These are phyloP conservation scores for Oxyura jamaicensis DNA, from an alignment of 2,113 vertebrate species.

Conservation along the genomic window DNA sequence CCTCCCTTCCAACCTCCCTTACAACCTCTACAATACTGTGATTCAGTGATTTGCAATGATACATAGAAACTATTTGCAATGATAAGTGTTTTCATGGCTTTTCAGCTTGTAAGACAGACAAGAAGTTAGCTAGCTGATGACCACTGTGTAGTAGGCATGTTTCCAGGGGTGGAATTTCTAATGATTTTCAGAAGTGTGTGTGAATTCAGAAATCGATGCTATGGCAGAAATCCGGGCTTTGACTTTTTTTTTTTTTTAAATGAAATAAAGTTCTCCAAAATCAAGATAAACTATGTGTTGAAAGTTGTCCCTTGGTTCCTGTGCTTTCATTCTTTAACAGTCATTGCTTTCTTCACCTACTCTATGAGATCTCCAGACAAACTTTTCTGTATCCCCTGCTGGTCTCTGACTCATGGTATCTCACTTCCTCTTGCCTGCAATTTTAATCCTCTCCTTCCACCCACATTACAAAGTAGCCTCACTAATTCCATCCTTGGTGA, in stretches of 20 bases:
- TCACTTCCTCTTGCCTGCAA: background rate
- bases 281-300: background rate
- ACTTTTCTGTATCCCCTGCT: background rate
- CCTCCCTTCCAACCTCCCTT: no score
- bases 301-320: background rate
- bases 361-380: background rate
- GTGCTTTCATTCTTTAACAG: background rate
- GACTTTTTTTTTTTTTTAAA: background rate
- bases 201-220: background rate
- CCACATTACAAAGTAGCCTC: background rate
- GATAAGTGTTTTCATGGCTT: background rate
- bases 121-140: background rate
- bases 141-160: background rate
- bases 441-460: slow-evolving; percentile 12
- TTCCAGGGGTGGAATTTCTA: background rate
- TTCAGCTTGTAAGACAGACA: background rate
- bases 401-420: background rate
- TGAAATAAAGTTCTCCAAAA: background rate
- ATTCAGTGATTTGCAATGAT: no score
- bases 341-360: background rate
- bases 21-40: no score
- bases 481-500: background rate
- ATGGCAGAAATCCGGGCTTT: background rate
- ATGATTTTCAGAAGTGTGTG: background rate
- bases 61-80: background rate